Percentiles rank a stretch among this genome's conserved stretches.
phyloP scores from a whole-genome alignment of 2,113 vertebrate species.

The Dunckerocampus dactyliophorus region DNA sequence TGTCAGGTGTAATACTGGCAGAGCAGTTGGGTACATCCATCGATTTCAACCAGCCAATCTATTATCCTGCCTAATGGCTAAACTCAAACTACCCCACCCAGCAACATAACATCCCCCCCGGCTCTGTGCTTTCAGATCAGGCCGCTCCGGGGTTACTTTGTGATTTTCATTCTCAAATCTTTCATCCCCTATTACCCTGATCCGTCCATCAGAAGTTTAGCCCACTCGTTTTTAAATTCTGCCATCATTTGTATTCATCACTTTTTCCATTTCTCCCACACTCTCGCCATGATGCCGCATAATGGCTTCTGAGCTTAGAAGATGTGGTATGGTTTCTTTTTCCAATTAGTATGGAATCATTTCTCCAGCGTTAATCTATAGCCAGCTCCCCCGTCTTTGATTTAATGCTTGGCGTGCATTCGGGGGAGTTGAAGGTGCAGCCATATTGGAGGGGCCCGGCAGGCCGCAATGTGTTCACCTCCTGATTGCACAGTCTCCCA shows the following conservation, averaged over 20 bases:
- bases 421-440: constrained; percentile 39
- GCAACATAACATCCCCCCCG: not conserved
- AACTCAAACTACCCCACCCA: constrained; percentile 13
- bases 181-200: constrained; percentile 37
- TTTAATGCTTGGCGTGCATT: constrained; percentile 59
- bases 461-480: constrained; percentile 51
- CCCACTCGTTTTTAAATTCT: constrained; percentile 37
- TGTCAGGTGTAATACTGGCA: constrained; percentile 27
- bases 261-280: constrained; percentile 48
- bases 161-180: constrained; percentile 37
- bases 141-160: constrained; percentile 6
- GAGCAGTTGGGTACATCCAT: constrained; percentile 15
- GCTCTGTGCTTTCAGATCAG: constrained; percentile 26
- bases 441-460: constrained; percentile 43
- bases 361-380: constrained; percentile 62
- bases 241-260: constrained; percentile 58
- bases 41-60: constrained; percentile 10
- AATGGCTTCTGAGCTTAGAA: constrained; percentile 54
- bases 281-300: constrained; percentile 41
- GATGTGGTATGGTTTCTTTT: constrained; percentile 58
- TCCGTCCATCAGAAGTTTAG: constrained; percentile 52
- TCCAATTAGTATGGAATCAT: constrained; percentile 66
- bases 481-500: constrained; percentile 52
- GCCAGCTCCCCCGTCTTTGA: constrained; percentile 57
- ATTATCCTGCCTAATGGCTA: constrained; percentile 37